phyloP scores from a whole-genome alignment of 2,888 invertebrate genomes.

The Synergus gifuensis region DNA sequence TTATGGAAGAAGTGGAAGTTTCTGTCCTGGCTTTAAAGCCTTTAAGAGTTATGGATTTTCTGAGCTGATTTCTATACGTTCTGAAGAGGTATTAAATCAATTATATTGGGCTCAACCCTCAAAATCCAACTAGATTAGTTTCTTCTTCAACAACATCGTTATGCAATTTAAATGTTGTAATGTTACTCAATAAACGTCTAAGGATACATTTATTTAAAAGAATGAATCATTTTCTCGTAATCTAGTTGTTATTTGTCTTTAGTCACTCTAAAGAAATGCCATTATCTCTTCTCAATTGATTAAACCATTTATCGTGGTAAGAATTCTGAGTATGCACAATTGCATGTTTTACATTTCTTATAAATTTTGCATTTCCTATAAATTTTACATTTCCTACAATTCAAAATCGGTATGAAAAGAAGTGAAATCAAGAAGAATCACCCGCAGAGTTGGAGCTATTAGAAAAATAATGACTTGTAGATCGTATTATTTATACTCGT shows the following conservation, averaged over 20 bases:
- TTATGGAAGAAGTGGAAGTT: constrained; percentile 6
- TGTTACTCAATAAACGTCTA: not conserved
- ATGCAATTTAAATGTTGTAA: not conserved
- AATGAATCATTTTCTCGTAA: not conserved
- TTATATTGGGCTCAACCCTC: not conserved
- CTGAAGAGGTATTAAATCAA: constrained; percentile 32
- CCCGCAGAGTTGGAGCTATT: constrained; percentile 20
- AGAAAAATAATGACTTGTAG: constrained; percentile 5
- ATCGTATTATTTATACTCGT: constrained; percentile 18
- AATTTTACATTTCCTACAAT: not conserved
- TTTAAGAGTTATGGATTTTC: constrained; percentile 3
- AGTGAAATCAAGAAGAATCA: not conserved
- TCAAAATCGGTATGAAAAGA: not conserved
- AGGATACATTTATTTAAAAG: not conserved
- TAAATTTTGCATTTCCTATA: too few species aligned
- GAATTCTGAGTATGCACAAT: not conserved
- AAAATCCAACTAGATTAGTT: not conserved
- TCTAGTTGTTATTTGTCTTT: constrained; percentile 13
- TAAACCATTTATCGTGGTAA: not conserved
- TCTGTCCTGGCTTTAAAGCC: not conserved
- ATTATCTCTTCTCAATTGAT: not conserved
- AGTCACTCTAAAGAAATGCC: constrained; percentile 13
- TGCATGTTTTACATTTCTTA: too few species aligned
- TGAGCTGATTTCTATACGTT: constrained; percentile 12
- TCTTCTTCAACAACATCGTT: not conserved